Base-by-base conservation (phyloP, 1,140 invertebrate genomes). In the Papilio glaucus region DNA sequence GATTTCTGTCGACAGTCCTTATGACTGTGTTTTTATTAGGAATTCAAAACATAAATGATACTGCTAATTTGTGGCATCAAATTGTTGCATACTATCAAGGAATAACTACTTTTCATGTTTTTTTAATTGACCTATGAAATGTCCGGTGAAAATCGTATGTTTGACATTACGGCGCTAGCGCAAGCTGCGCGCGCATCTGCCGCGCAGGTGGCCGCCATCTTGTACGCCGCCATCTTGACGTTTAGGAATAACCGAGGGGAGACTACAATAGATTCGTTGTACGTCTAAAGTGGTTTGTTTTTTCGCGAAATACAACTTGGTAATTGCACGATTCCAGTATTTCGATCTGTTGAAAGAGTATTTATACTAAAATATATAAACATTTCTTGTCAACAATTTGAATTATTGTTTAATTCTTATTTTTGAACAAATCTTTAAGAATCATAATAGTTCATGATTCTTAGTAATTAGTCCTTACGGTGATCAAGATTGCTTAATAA, bases 151-250 rank as follows among this genome's bases (percentile, higher is more conserved):
- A 24, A 33, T 62, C 1, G 29, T 29, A 63, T n/a, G n/a, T 63
- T 37, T 63, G 39, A 13, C 8, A 60, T 71, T 37, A 26, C 39
- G 41, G 26, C 65, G 39, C 38, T 10, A 45, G 57, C 24, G 82
- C 86, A 88, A 86, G 86, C 85, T 88, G 86, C 73, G 67, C 68
- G 72, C 73, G 80, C 87, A 89, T 86, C 87, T 89, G 87, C 80
- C 77, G 67, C 71, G 85, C 85, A 86, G 85, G 82, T 87, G 82
- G 65, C 61, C 62, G 75, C 76, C 74, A 77, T 80, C 67, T 83
- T 77, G 67, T 62, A 71, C 39, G 29, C 45, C 68, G 57, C 53
- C 41, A 57, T 49, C 33, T n/a, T 65, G 70, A 65, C 33, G 33
- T 45, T 61, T 45, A 26, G 39, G n/a, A 49, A 42, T 42, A 62